Percentiles rank a stretch among this genome's conserved stretches.
These are phyloP conservation scores for Myotis findleyi DNA, from an alignment of 2,797 vertebrate genomes.

Conservation along the genomic window DNA sequence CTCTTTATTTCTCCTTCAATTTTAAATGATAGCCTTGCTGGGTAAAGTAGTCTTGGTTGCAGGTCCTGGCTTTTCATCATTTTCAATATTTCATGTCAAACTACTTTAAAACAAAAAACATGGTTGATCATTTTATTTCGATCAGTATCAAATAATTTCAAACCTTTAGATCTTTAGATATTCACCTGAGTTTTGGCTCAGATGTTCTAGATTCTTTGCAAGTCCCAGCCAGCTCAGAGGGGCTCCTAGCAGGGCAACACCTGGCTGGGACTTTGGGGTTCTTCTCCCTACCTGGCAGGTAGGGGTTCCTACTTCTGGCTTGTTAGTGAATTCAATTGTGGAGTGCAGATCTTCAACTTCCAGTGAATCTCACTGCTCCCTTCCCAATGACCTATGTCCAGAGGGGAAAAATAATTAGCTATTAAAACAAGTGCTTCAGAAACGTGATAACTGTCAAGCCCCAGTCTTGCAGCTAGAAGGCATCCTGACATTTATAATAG, in stretches of 20 bases:
- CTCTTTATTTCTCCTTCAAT: background rate
- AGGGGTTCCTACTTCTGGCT: slow-evolving; percentile 61
- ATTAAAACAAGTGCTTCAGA: slow-evolving; percentile 71
- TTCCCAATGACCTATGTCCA: slow-evolving; percentile 59
- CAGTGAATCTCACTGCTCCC: slow-evolving; percentile 42
- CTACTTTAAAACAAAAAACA: background rate
- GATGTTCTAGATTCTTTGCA: background rate
- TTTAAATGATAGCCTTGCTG: background rate
- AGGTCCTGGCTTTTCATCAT: background rate
- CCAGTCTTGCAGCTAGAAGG: slow-evolving; percentile 40
- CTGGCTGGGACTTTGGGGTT: slow-evolving; percentile 11
- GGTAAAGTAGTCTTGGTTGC: background rate
- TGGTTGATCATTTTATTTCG: background rate
- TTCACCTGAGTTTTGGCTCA: background rate
- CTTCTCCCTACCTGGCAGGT: slow-evolving; percentile 32
- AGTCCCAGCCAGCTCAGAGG: background rate
- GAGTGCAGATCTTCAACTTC: slow-evolving; percentile 34
- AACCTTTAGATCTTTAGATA: background rate
- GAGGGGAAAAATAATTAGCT: slow-evolving; percentile 77
- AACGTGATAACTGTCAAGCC: slow-evolving; percentile 60
- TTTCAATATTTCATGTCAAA: background rate
- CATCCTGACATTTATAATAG: slow-evolving; percentile 64
- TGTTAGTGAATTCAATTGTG: slow-evolving; percentile 57
- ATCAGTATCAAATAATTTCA: background rate
- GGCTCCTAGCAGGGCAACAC: background rate